phyloP scores from a whole-genome alignment of 2,797 vertebrate species.

The Sphaeramia orbicularis region DNA sequence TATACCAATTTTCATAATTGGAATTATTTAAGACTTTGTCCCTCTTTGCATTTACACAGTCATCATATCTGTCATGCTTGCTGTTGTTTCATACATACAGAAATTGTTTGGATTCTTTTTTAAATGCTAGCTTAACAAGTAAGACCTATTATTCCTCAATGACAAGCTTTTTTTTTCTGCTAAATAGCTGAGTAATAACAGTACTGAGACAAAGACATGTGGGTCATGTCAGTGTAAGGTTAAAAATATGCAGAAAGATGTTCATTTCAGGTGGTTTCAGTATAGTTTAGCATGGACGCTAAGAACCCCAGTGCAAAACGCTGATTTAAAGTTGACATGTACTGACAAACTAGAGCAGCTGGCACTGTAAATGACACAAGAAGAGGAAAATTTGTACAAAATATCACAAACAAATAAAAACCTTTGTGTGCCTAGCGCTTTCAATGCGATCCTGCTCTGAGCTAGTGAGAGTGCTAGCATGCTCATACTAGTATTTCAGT shows the following conservation, averaged over 20 bases:
- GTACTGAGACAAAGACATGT: no score
- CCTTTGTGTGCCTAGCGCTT: not conserved
- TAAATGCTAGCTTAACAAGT: not conserved
- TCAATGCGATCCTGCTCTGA: slow-evolving; percentile 43
- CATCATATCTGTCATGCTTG: not conserved
- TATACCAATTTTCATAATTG: slow-evolving; percentile 38
- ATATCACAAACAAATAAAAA: slow-evolving; percentile 36
- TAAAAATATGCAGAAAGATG: not conserved
- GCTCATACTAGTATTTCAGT: slow-evolving; percentile 81
- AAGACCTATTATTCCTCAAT: no score
- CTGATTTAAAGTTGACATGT: not conserved
- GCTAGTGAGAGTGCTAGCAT: slow-evolving; percentile 57
- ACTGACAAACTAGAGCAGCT: not conserved
- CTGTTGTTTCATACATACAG: not conserved
- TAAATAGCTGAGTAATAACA: no score
- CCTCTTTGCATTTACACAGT: not conserved
- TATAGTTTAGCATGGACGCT: not conserved
- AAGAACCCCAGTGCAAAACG: not conserved
- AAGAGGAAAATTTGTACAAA: slow-evolving; percentile 5
- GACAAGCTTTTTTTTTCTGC: no score
- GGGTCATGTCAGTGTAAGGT: no score
- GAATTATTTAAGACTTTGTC: slow-evolving; percentile 26
- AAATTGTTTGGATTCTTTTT: not conserved
- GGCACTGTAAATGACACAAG: not conserved
- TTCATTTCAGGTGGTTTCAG: not conserved